Base-by-base conservation (phyloP, 2,888 invertebrate genomes). In the Drosophila tanythrix region DNA sequence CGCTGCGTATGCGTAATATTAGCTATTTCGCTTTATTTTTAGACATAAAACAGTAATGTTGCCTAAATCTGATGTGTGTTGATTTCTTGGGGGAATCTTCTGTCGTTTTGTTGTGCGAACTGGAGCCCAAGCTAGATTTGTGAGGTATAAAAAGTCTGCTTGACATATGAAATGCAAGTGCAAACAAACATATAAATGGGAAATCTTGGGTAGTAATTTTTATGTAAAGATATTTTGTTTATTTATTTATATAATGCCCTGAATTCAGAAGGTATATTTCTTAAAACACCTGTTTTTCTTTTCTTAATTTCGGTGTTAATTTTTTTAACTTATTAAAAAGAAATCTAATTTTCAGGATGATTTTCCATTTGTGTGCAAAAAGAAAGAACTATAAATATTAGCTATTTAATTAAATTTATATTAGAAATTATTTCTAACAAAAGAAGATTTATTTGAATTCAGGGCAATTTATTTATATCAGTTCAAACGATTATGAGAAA, bases 1-100 rank as follows among this genome's bases (percentile, higher is more conserved):
- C 55, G 50, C 63, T 63, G 84, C 77, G 83, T 86, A 83, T 86
- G 75, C 79, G 81, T 79, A 77, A 88, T 76, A 74, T 81, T 76
- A 57, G 62, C 50, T 27, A 79, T 75, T 81, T 58, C 31, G 15
- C 31, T 69, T 75, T 76, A 70, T 74, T 78, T 67, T 70, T 67
- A 74, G 63, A 75, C 67, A 69, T 65, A 71, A 78, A 74, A 65
- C 53, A 48, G 64, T 67, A 83, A 66, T 59, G 62, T 66, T 72
- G n/a, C 59, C 31, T 46, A 21, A 63, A 51, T 56, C 43, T 57
- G 57, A 36, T 15, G 60, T 27, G 27, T 51, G 11, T 29, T 66
- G 70, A 79, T 70, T 70, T 75, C 61, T 50, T 61, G 38, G 40
- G 48, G 46, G 50, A 59, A 50, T 33, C 36, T 21, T 35, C 18